These are phyloP conservation scores for Ariolimax columbianus DNA, from an alignment of 2,888 invertebrate species.

Conservation along the genomic window DNA sequence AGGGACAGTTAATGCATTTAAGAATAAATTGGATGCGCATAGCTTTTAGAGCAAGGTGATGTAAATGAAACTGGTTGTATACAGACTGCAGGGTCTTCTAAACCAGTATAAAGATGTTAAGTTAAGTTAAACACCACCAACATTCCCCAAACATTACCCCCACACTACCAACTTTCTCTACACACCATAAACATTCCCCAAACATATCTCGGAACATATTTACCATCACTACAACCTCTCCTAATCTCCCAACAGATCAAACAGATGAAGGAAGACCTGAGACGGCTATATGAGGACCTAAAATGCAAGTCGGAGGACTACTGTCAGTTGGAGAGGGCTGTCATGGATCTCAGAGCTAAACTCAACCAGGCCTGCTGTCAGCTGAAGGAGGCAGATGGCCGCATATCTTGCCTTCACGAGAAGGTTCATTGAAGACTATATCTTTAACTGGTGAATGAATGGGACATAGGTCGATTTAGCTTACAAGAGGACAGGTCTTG, in stretches of 20 bases:
- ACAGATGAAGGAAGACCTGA: conserved; percentile 46
- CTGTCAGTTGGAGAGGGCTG: conserved; percentile 37
- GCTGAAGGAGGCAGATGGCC: conserved; percentile 43
- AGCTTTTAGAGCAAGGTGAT: no score
- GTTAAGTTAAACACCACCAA: background rate
- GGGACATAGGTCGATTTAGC: background rate
- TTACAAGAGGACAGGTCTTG: background rate
- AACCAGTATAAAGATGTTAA: no score
- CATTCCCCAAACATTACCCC: background rate
- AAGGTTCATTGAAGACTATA: conserved; percentile 18
- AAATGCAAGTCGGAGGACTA: conserved; percentile 42
- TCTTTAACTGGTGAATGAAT: background rate
- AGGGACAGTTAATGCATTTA: no score
- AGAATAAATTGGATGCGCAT: no score
- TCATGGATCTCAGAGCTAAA: conserved; percentile 36
- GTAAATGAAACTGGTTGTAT: no score
- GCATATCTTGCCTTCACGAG: conserved; percentile 39
- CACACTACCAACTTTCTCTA: background rate
- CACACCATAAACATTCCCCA: background rate
- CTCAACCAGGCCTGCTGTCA: conserved; percentile 42
- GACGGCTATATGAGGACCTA: conserved; percentile 44
- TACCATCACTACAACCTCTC: background rate
- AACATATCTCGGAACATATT: background rate
- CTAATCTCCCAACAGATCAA: conserved; percentile 17
- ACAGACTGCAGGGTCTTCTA: no score